phyloP scores from a whole-genome alignment of 2,797 vertebrate species.

The Chelon labrosus region DNA sequence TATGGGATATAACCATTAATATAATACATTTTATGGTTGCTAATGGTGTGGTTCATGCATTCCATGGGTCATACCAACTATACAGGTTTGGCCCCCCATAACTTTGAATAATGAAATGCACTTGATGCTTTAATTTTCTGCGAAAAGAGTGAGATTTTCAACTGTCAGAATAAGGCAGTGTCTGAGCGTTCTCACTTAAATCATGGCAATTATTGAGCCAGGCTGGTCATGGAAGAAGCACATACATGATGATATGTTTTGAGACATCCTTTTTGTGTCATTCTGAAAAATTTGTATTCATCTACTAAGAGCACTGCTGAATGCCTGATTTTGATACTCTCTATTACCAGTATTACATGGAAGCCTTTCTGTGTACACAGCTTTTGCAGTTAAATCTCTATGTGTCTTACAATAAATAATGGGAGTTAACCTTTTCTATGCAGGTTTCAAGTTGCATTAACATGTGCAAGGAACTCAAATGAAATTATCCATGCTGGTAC shows the following conservation, averaged over 20 bases:
- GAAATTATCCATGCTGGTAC: not conserved
- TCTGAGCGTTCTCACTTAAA: not conserved
- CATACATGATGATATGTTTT: not conserved
- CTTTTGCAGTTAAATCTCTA: not conserved
- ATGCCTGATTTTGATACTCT: not conserved
- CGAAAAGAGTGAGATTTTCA: conserved; percentile 1
- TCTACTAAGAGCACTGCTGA: too few relatives aligned
- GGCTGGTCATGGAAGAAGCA: not conserved
- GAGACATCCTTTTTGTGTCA: not conserved
- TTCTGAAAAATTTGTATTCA: not conserved
- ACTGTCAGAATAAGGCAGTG: not conserved
- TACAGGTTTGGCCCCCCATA: conserved; percentile 12
- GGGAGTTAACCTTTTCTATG: not conserved
- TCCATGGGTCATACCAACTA: conserved; percentile 24
- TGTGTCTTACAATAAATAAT: not conserved
- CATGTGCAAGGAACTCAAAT: not conserved
- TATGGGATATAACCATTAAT: conserved; percentile 56
- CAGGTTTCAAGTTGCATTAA: not conserved
- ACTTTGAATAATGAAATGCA: conserved; percentile 22
- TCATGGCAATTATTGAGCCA: not conserved
- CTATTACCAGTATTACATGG: not conserved
- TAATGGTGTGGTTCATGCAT: conserved; percentile 30
- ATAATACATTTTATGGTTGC: conserved; percentile 53
- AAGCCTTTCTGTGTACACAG: not conserved
- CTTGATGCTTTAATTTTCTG: conserved; percentile 40